A percentile compares a stretch with the other conserved stretches of the same genome.
Evolutionary conservation across 2,888 invertebrate genomes (phyloP).

Genomic region (Sialis fuliginosa): DNA sequence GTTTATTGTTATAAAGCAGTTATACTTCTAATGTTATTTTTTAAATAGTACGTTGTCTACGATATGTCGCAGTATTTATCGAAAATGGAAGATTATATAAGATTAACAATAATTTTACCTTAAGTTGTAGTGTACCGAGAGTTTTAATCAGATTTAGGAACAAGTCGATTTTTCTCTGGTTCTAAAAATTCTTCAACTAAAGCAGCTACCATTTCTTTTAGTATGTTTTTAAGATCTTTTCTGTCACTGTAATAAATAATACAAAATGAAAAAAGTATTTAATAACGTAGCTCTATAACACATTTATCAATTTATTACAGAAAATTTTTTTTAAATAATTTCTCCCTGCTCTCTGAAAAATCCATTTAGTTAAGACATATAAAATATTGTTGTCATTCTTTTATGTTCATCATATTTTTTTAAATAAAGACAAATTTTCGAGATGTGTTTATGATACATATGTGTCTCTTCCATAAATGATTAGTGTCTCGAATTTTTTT

Average conservation of each 20-base stretch:
- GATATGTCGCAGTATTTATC: no score
- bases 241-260: constrained; percentile 42
- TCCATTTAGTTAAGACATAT: neutral
- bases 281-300: neutral
- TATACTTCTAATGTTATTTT: no score
- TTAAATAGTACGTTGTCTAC: no score
- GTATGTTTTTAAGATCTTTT: constrained; percentile 35
- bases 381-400: no score
- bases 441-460: no score
- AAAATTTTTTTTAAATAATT: neutral
- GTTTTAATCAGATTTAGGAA: constrained; percentile 20
- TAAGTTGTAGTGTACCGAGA: neutral
- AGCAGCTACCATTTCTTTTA: constrained; percentile 57
- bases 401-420: no score
- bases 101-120: no score
- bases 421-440: no score
- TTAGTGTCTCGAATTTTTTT: no score
- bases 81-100: no score
- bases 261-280: constrained; percentile 3
- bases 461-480: no score
- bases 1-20: no score
- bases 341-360: neutral
- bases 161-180: constrained; percentile 50
- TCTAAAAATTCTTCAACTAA: constrained; percentile 68
- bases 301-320: constrained; percentile 5